Base-by-base conservation (phyloP, 2,113 vertebrate genomes). In the Lepus timidus region DNA sequence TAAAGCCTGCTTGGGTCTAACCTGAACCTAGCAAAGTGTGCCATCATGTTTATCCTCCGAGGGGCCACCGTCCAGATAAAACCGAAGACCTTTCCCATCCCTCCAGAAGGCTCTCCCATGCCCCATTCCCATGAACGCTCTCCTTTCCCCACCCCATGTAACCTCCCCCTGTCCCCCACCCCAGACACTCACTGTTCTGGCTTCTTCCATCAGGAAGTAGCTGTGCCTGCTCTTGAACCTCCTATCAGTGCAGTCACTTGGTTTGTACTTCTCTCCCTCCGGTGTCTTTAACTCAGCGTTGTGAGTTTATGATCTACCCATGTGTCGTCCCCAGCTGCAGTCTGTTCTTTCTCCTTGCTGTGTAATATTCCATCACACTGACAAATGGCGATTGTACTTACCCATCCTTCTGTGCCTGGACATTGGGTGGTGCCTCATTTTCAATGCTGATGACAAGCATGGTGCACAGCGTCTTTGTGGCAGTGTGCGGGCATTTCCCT, bases 241-340 rank as follows among this genome's bases (percentile, higher is more conserved):
- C n/a, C n/a, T n/a, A 52, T 55, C 20, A 29, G 51, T 33, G 39
- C 27, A 68, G 52, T 55, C 61, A 19, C 44, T 22, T 13, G 79
- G 58, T 51, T 10, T 16, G 27, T 3, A 8, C 17, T 33, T 65
- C 55, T 88, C 80, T n/a, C 52, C 9, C 11, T 49, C 64, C 58
- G 76, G 33, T 62, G 78, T 92, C 62, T 62, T 70, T 44, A 11
- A 6, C 22, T 87, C 71, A 52, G 9, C 23, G 2, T 39, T 17
- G 39, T 52, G 52, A 19, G 44, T 75, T 62, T 31, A 29, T 39
- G 84, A 49, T 22, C 51, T 25, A 78, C 58, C 25, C 23, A 3
- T 6, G 64, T 14, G 16, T 12, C 19, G 4, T 1, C 6, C 0
- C 4, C 1, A 58, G 36, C 31, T 52, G 9, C 14, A 29, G n/a